A percentile compares a stretch with the other conserved stretches of the same genome.
Evolutionary conservation across 2,888 invertebrate genomes (phyloP).

Genomic region (Acleris laterana): DNA sequence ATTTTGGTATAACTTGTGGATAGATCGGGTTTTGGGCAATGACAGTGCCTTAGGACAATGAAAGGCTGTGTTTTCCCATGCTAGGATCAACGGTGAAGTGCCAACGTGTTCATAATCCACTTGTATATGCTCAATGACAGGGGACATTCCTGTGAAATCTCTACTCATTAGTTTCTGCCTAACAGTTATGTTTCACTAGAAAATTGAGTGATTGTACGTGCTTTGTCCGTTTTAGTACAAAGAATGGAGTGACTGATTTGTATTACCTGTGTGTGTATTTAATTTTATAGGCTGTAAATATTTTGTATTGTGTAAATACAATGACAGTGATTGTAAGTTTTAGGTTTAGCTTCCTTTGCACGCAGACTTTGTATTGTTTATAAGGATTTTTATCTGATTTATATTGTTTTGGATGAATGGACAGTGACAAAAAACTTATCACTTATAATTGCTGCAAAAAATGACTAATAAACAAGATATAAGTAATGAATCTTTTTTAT

Average conservation of each 20-base stretch:
- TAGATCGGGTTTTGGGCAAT: conserved; percentile 18
- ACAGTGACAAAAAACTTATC: conserved; percentile 53
- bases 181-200: conserved; percentile 48
- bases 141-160: conserved; percentile 56
- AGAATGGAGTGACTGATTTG: conserved; percentile 46
- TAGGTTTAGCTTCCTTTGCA: conserved; percentile 51
- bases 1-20: conserved; percentile 55
- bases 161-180: conserved; percentile 36
- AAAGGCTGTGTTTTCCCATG: conserved; percentile 1
- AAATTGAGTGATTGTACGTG: conserved; percentile 51
- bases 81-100: conserved; percentile 12
- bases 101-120: conserved; percentile 13
- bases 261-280: conserved; percentile 52
- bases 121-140: conserved; percentile 63
- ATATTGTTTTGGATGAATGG: conserved; percentile 22
- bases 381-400: conserved; percentile 26
- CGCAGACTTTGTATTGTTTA: conserved; percentile 31
- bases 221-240: conserved; percentile 75
- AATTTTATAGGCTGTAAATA: conserved; percentile 72
- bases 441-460: conserved; percentile 77
- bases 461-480: conserved; percentile 61
- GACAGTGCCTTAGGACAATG: conserved; percentile 20
- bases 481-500: conserved; percentile 36
- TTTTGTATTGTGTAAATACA: conserved; percentile 58
- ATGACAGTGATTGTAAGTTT: conserved; percentile 76